Evolutionary conservation across 1,140 invertebrate species (phyloP), one percentile per base, ranked within the genome.

Genomic region (Sycobia sp.): DNA sequence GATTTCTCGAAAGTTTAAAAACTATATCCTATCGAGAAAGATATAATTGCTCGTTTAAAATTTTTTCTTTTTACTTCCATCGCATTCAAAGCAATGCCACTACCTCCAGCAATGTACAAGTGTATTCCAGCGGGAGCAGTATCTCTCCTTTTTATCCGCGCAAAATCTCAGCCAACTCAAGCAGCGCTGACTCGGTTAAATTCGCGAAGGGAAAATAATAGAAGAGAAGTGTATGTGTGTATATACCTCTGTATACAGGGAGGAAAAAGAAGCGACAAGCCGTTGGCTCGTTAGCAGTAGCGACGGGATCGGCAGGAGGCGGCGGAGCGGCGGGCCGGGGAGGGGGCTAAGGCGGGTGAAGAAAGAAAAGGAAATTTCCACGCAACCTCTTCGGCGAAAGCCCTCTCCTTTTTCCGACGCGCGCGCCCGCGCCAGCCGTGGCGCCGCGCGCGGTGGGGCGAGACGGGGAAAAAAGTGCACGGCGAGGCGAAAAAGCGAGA

Each of bases 401-500:
- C 29, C 20, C 32, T 44, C 32, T 49, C 18, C 22, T 50, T 50
- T 39, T 39, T 20, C 53, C 4, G 41, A 29, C 23, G 22, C n/a
- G 49, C 51, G 29, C 29, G 29, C 29, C 29, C 29, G 29, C 29
- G 29, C 29, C 11, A 7, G 29, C 4, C 4, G 29, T 7, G 29
- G 5, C 29, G 29, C 29, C 29, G 29, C 29, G 29, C 4, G 29
- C n/a, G n/a, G n/a, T n/a, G n/a, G n/a, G n/a, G n/a, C n/a, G n/a
- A 49, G 27, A 49, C 23, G 25, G 27, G n/a, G 13, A 0, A 56
- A 36, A 62, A 56, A 62, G 51, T 62, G 61, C 61, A 62, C 56
- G 27, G 61, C 61, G 18, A 56, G 56, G 61, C 53, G 44, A 62
- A 62, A 62, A 55, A n/a, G n/a, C n/a, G n/a, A n/a, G n/a, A n/a